Base-by-base conservation (phyloP, 1,140 invertebrate species). In the Rhizoglyphus robini region DNA sequence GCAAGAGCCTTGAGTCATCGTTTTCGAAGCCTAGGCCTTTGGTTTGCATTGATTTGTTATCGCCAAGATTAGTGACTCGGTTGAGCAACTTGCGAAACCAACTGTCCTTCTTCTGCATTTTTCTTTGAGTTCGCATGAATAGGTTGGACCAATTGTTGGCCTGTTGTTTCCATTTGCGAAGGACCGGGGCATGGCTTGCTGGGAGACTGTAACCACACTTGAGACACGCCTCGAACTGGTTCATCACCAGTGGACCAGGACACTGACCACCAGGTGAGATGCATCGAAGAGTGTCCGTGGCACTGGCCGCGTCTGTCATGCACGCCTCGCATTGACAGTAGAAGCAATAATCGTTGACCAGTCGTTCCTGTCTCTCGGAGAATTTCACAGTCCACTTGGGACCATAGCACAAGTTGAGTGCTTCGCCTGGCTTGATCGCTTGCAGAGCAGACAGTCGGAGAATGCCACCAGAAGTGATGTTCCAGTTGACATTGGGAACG, bases 271-370 rank as follows among this genome's bases (percentile, higher is more conserved):
- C 11, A 29, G n/a, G n/a, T n/a, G n/a, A n/a, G n/a, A 27, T n/a
- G 29, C 58, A 60, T 46, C 36, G 1, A 15, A 60, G 13, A 20
- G 27, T 27, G 29, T 60, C 13, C 13, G n/a, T 27, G 8, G 13
- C 29, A 46, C 13, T 34, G 3, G 4, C 15, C 13, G 8, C 15
- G 2, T 60, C 58, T n/a, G 15, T 30, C 13, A 3, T 1, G n/a
- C 58, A 60, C 2, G 18, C 2, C 1, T 29, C 27, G 36, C 58
- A 60, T 34, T 27, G 58, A 60, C 58, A 60, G 15, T 30, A 32
- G 15, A 60, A 60, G 29, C 58, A 60, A 46, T 60, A 60, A 27
- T 60, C 27, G 36, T 60, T 29, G 2, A 20, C 8, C n/a, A 60
- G 29, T n/a, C 1, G 29, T 27, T 29, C 27, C 29, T 60, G 58